These are phyloP conservation scores for Eupeodes luniger DNA, from an alignment of 2,888 invertebrate species.

Conservation along the genomic window DNA sequence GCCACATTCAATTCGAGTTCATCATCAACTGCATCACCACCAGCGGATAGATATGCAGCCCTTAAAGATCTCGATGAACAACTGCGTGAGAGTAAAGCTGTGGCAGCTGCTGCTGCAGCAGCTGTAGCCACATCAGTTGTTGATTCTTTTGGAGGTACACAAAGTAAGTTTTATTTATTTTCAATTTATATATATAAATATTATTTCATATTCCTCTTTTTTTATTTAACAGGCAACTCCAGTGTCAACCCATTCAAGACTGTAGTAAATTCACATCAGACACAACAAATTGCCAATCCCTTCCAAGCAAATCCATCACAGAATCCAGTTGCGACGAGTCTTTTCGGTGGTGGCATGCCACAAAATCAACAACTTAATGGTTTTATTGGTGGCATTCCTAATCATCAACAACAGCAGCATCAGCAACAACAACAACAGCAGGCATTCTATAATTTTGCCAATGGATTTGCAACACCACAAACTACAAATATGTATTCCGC, in stretches of 20 bases:
- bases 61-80: conserved; percentile 95
- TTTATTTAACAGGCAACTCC: conserved; percentile 62
- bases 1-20: conserved; percentile 79
- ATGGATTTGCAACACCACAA: conserved; percentile 78
- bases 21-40: conserved; percentile 79
- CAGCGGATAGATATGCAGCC: conserved; percentile 97
- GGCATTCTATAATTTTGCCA: conserved; percentile 80
- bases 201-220: not conserved
- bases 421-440: conserved; percentile 43
- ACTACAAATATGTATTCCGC: conserved; percentile 75
- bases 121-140: conserved; percentile 78
- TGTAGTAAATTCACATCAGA: conserved; percentile 76
- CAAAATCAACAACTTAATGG: conserved; percentile 81
- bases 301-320: conserved; percentile 79
- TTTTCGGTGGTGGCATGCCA: conserved; percentile 83
- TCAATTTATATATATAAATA: not conserved
- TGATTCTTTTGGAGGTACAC: conserved; percentile 78
- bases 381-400: conserved; percentile 70
- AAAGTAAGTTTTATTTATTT: conserved; percentile 73
- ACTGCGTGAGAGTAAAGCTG: conserved; percentile 85
- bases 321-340: conserved; percentile 78
- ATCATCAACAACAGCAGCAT: conserved; percentile 67
- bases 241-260: conserved; percentile 82
- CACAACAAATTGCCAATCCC: conserved; percentile 80
- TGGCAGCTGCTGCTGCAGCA: conserved; percentile 78